These are phyloP conservation scores for Eulemur coronatus DNA, from an alignment of 2,797 vertebrate genomes.

Conservation along the genomic window DNA sequence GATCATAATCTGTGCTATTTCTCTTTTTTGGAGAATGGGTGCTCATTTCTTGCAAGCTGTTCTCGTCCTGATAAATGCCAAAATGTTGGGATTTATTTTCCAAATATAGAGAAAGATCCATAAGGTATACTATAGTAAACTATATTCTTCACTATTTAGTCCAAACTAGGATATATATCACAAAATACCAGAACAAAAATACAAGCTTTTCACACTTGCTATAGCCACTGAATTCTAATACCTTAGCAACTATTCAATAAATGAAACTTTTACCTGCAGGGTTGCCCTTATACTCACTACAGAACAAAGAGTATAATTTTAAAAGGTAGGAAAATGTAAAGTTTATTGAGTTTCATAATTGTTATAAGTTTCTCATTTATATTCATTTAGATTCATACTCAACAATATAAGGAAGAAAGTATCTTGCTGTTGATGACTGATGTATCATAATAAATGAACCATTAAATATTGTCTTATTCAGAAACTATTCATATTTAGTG, in stretches of 20 bases:
- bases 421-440: not conserved
- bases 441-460: slow-evolving; percentile 52
- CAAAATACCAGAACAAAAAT: not conserved
- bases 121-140: not conserved
- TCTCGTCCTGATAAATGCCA: not conserved
- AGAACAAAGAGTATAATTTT: not conserved
- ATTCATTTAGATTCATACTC: slow-evolving; percentile 43
- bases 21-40: slow-evolving; percentile 21
- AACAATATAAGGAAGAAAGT: slow-evolving; percentile 3
- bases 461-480: slow-evolving; percentile 48
- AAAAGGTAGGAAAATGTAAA: slow-evolving; percentile 47
- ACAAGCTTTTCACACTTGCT: not conserved
- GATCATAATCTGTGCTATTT: slow-evolving; percentile 18
- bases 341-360: slow-evolving; percentile 38
- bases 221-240: not conserved
- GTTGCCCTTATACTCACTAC: not conserved
- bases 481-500: slow-evolving; percentile 40
- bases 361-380: slow-evolving; percentile 25
- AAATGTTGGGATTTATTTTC: not conserved
- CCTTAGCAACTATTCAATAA: not conserved
- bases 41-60: slow-evolving; percentile 3
- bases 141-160: not conserved
- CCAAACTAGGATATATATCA: not conserved
- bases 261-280: not conserved
- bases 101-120: not conserved